Base-by-base conservation (phyloP, 2,113 vertebrate species). In the Scopus umbretta region DNA sequence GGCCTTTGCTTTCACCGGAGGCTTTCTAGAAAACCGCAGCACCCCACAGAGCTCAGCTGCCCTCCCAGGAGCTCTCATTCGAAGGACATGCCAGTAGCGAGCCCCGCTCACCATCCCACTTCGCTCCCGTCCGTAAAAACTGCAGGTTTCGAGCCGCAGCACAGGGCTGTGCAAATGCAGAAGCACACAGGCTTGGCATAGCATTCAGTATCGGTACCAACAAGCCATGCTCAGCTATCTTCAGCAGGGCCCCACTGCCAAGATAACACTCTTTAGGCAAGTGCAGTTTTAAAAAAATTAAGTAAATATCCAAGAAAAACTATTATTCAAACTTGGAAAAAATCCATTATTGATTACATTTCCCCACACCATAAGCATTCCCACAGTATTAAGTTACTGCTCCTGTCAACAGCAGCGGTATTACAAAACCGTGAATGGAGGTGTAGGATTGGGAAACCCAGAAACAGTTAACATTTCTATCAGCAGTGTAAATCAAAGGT, bases 111-210 rank as follows among this genome's bases (percentile, higher is more conserved):
- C 10, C 59, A 50, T 8, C 36, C 50, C 25, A 36, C 52, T 43
- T 45, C 2, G 2, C 18, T 43, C 19, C 21, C 1, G 2, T 4
- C 40, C 4, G 0, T 21, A 25, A 27, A 50, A 36, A 18, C 26
- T 2, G 0, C 36, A 47, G 34, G 36, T 71, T 80, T 42, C 62
- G n/a, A 58, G 23, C 21, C 1, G 2, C 30, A 50, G 26, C 50
- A 61, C 19, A 74, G 9, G 21, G 32, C 5, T 59, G 40, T 26
- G 11, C 26, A 49, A 63, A 10, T 9, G 16, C 13, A 38, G 13
- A 67, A 85, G 5, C 21, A 25, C 13, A 12, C 2, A 9, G n/a
- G 43, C 55, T 47, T 38, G 30, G 53, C 3, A 0, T 11, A 19
- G 23, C 6, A 0, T 42, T 53, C 13, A 14, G 7, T 12, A 32